Conservation (phyloP, 2,113 vertebrate genomes). For the Sturnus vulgaris region DNA sequence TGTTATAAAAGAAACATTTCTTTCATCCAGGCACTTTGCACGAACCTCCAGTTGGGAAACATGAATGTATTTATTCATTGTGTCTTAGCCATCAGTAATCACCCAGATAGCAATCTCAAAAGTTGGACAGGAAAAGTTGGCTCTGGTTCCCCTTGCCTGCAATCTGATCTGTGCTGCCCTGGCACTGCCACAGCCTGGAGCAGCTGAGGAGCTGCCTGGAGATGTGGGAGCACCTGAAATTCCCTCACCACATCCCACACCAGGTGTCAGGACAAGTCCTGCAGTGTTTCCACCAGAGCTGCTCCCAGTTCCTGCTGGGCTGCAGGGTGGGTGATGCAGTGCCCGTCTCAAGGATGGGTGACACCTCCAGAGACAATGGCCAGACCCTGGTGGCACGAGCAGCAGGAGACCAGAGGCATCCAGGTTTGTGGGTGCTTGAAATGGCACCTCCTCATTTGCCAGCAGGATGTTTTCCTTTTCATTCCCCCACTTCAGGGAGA, state of each 20-base stretch:
- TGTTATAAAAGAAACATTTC: constrained; percentile 53
- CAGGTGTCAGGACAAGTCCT: background rate
- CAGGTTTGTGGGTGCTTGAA: background rate
- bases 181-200: background rate
- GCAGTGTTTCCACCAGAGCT: background rate
- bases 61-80: constrained; percentile 39
- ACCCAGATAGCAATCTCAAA: constrained; percentile 29
- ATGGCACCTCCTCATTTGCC: background rate
- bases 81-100: constrained; percentile 6
- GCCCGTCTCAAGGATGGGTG: background rate
- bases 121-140: constrained; percentile 18
- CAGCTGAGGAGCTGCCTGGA: background rate
- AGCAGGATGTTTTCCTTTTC: background rate
- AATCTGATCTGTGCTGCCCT: background rate
- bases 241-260: background rate
- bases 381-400: background rate
- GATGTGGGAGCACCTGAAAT: accelerated
- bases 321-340: background rate
- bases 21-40: constrained; percentile 38
- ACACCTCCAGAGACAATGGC: background rate
- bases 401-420: background rate
- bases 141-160: accelerated
- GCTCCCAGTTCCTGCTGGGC: background rate
- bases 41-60: constrained; percentile 22
- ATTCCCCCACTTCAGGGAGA: background rate